A percentile compares a stretch with the other conserved stretches of the same genome.
Conservation (phyloP, 2,797 vertebrate genomes). For the Poeciliopsis infans region DNA sequence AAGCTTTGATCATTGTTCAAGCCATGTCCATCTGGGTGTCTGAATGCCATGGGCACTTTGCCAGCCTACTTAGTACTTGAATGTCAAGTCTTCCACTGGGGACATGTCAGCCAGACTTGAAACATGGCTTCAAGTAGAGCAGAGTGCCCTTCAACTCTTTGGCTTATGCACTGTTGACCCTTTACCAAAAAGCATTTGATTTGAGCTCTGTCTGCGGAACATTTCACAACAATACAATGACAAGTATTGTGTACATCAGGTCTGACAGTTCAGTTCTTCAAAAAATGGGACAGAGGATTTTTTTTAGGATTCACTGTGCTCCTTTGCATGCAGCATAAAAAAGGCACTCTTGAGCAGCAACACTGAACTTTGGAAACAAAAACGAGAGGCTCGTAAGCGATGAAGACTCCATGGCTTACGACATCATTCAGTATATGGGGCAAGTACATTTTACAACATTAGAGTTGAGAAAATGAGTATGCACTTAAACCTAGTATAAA, state of each 20-base stretch:
- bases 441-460: background rate
- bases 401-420: constrained; percentile 67
- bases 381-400: constrained; percentile 60
- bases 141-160: constrained; percentile 68
- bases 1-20: constrained; percentile 75
- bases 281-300: constrained; percentile 63
- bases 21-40: constrained; percentile 74
- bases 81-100: constrained; percentile 72
- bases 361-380: constrained; percentile 64
- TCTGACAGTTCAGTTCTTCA: constrained; percentile 69
- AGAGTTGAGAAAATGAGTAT: background rate
- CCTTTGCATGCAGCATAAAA: constrained; percentile 69
- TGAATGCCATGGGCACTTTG: constrained; percentile 73
- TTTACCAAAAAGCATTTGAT: constrained; percentile 56
- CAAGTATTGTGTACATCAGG: constrained; percentile 56
- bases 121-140: constrained; percentile 58
- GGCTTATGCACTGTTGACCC: constrained; percentile 58
- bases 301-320: constrained; percentile 53
- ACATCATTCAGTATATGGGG: background rate
- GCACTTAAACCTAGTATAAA: background rate
- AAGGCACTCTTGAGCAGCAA: constrained; percentile 62
- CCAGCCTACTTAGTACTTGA: constrained; percentile 67
- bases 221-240: constrained; percentile 63
- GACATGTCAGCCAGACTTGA: constrained; percentile 68
- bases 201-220: constrained; percentile 47